Evolutionary conservation across 2,797 vertebrate genomes (phyloP), one percentile per base, ranked within the genome.

Genomic region (Manis pentadactyla): DNA sequence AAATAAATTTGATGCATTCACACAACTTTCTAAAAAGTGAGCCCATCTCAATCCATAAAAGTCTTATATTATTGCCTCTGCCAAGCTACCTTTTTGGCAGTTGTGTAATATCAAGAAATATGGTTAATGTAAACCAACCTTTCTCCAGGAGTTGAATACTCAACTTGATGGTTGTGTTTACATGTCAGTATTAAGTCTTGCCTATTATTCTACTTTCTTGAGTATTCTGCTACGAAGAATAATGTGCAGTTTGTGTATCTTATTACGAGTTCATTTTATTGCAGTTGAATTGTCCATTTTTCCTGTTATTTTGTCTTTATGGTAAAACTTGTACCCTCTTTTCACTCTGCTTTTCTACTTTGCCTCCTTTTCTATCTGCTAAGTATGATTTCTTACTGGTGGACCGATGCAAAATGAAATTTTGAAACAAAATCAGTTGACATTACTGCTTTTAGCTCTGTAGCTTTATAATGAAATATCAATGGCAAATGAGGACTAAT

Each of bases 201-300:
- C 81, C 71, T 96, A 73, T 96, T 64, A 90, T 18, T 95, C 85
- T 96, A 53, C n/a, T 92, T 90, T 95, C 74, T 68, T 93, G 90
- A 91, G 46, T 88, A 90, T 96, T 94, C 49, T 95, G 8, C 68
- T 93, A 66, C 68, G 94, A 88, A 93, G 95, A 96, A 77, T 77
- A 87, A 87, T 95, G 69, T 96, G 63, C 12, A 90, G 84, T 92
- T 92, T 97, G 84, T 96, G 7, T 96, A 93, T 96, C 55, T 94
- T 97, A 96, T 86, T 95, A 75, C 27, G 66, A 96, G 46, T 84
- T 96, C 64, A 95, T 96, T 96, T 96, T 93, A 95, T 94, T 97
- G 74, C 88, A 94, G 89, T 97, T 95, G 73, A 93, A 95, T 95
- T 97, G 94, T 93, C 83, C 96, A 59, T 91, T 96, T 87, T 96